Conservation (phyloP, 2,797 vertebrate genomes). For the Mormyrus proboscirostris region DNA sequence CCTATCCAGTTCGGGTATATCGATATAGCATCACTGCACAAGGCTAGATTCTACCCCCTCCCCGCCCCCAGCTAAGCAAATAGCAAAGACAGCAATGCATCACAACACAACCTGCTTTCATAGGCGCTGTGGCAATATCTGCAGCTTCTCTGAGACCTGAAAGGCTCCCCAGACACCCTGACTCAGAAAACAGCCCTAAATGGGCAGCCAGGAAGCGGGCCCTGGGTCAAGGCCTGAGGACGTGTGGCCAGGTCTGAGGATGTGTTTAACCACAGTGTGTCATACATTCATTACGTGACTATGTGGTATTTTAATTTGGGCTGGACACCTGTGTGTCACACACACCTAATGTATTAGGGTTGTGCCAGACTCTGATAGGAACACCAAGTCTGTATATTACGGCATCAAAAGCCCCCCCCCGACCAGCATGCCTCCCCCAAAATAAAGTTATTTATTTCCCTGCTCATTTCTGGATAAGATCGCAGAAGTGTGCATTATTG, state of each 20-base stretch:
- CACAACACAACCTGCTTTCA: background rate
- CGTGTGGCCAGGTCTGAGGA: background rate
- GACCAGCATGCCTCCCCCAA: background rate
- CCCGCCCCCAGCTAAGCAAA: background rate
- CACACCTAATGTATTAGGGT: background rate
- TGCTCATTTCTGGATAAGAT: conserved; percentile 1
- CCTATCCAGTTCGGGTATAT: background rate
- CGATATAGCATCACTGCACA: background rate
- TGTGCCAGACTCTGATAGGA: background rate
- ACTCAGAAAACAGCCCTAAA: background rate
- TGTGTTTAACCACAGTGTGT: background rate
- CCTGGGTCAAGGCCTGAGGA: background rate
- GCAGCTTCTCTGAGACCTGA: background rate
- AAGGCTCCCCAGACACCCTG: background rate
- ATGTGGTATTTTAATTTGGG: background rate
- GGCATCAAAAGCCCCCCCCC: background rate
- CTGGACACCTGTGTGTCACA: background rate
- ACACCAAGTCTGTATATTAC: background rate
- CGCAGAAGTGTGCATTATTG: background rate
- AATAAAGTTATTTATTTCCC: background rate
- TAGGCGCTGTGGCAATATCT: background rate
- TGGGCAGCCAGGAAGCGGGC: background rate
- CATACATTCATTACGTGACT: background rate
- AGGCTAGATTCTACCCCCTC: background rate
- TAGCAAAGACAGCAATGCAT: background rate